Conservation (phyloP, 2,888 invertebrate genomes). For the Orchesella flavescens region DNA sequence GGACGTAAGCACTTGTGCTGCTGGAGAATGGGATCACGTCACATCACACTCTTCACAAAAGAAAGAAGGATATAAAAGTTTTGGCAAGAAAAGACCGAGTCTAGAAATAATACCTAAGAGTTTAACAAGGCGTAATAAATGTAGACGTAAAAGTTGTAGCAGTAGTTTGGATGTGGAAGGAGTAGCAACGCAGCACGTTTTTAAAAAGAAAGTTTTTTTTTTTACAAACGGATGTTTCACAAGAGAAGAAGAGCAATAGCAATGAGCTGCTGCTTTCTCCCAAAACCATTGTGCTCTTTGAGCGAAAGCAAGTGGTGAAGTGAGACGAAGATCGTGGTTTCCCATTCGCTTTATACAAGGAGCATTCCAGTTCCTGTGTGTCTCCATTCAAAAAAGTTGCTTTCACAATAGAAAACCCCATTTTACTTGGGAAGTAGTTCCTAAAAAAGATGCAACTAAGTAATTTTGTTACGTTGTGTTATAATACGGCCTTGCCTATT, state of each 20-base stretch:
- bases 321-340: constrained; percentile 36
- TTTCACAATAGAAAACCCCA: too few relatives aligned
- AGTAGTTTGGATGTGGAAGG: background rate
- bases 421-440: too few relatives aligned
- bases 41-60: background rate
- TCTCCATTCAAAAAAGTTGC: too few relatives aligned
- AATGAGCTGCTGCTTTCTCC: background rate
- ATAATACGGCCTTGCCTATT: too few relatives aligned
- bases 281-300: background rate
- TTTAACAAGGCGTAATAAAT: constrained; percentile 45
- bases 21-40: too few relatives aligned
- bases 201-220: background rate
- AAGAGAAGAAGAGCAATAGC: background rate
- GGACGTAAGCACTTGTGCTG: background rate
- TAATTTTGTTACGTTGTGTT: too few relatives aligned
- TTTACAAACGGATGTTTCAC: constrained; percentile 11
- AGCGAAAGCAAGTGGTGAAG: constrained; percentile 50
- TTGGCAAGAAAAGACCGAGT: constrained; percentile 26
- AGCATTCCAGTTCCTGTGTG: too few relatives aligned
- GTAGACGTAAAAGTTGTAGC: too few relatives aligned
- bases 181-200: background rate
- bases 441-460: too few relatives aligned
- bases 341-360: constrained; percentile 11
- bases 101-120: constrained; percentile 6
- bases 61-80: background rate